A percentile compares a stretch with the other conserved stretches of the same genome.
phyloP scores from a whole-genome alignment of 2,797 vertebrate species.

The Urophycis tenuis region DNA sequence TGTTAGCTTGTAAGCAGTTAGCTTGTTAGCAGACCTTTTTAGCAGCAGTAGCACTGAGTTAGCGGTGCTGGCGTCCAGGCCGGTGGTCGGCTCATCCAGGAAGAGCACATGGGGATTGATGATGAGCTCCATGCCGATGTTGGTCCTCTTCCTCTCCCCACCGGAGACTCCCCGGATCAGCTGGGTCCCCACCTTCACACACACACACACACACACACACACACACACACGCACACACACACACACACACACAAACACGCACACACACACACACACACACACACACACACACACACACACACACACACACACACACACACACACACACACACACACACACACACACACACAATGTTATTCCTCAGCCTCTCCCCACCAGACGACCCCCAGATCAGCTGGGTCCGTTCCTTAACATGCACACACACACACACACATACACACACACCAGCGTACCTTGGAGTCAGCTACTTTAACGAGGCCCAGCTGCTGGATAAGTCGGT shows the following conservation, averaged over 20 bases:
- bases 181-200: constrained; percentile 73
- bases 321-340: background rate
- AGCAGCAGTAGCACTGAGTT: constrained; percentile 76
- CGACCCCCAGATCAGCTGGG: constrained; percentile 68
- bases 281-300: constrained; percentile 14
- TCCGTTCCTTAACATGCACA: background rate
- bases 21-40: constrained; percentile 64
- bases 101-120: constrained; percentile 76
- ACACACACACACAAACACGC: constrained; percentile 9
- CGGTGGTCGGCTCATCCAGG: constrained; percentile 76
- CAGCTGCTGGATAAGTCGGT: constrained; percentile 79
- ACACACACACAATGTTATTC: constrained; percentile 6
- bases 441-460: constrained; percentile 73
- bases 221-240: constrained; percentile 11
- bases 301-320: constrained; percentile 9
- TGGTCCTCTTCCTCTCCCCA: constrained; percentile 77
- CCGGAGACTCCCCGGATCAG: constrained; percentile 75
- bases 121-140: constrained; percentile 80
- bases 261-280: constrained; percentile 6
- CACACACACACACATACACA: constrained; percentile 9
- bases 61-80: constrained; percentile 76
- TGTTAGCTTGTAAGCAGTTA: background rate
- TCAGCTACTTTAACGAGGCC: constrained; percentile 86
- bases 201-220: constrained; percentile 7
- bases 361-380: too few relatives aligned